Conservation (phyloP, 2,113 vertebrate genomes). For the Tringa solitaria region DNA sequence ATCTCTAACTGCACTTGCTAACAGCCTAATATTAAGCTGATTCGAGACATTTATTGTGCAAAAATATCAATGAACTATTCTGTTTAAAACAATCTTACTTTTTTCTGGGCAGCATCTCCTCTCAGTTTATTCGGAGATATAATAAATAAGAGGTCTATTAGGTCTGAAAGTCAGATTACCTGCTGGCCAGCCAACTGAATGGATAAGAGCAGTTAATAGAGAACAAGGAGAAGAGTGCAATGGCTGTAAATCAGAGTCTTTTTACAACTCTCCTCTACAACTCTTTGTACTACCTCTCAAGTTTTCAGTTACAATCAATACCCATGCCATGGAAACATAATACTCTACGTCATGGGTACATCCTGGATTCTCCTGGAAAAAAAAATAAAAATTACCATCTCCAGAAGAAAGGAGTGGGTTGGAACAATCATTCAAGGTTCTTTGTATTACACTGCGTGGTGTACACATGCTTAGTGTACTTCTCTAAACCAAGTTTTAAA, state of each 20-base stretch:
- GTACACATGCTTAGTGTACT: not conserved
- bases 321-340: not conserved
- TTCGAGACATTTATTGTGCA: not conserved
- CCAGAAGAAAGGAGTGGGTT: not conserved
- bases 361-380: not conserved
- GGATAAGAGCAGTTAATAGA: not conserved
- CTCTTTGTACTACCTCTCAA: not conserved
- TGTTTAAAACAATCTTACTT: not conserved
- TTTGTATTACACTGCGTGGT: not conserved
- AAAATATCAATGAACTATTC: not conserved
- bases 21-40: not conserved
- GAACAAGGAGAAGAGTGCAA: not conserved
- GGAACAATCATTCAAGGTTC: not conserved
- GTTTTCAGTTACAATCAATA: not conserved
- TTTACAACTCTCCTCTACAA: not conserved
- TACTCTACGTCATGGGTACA: fast-evolving
- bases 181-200: not conserved
- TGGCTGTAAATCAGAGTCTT: not conserved
- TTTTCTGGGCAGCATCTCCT: not conserved
- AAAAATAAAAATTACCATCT: too few relatives aligned
- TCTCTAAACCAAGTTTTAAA: not conserved
- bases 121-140: not conserved
- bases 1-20: not conserved
- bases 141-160: not conserved
- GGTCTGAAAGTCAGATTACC: not conserved